A percentile compares a stretch with the other conserved stretches of the same genome.
These are phyloP conservation scores for Callimorpha dominula DNA, from an alignment of 2,888 invertebrate genomes.

Conservation along the genomic window DNA sequence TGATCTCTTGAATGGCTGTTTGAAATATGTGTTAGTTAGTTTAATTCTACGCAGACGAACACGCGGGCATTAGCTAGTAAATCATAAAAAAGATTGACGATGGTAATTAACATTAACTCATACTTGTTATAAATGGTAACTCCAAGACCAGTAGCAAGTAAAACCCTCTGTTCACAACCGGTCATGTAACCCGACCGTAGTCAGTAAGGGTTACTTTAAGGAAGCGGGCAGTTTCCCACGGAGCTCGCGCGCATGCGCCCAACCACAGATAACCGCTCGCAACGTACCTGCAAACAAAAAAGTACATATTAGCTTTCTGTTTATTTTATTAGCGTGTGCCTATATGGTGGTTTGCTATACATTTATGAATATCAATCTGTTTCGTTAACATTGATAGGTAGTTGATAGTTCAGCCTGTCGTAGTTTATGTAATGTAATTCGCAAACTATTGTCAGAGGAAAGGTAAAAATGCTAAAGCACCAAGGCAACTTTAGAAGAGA, in stretches of 20 bases:
- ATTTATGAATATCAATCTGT: not conserved
- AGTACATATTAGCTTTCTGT: slow-evolving; percentile 34
- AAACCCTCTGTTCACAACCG: slow-evolving; percentile 38
- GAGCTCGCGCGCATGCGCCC: slow-evolving; percentile 54
- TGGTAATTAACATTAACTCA: not conserved
- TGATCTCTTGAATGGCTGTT: too few species aligned
- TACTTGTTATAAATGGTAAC: slow-evolving; percentile 12
- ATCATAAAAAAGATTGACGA: not conserved
- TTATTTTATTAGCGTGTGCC: slow-evolving; percentile 12
- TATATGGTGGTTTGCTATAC: not conserved
- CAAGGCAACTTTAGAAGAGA: not conserved
- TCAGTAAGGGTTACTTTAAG: slow-evolving; percentile 52
- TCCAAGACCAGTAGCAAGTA: slow-evolving; percentile 24
- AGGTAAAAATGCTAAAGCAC: not conserved
- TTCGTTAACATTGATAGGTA: not conserved
- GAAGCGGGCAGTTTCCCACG: slow-evolving; percentile 62
- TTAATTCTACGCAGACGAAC: too few species aligned
- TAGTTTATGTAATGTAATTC: not conserved
- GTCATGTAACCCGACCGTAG: slow-evolving; percentile 49
- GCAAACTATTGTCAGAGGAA: not conserved
- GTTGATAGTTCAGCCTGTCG: not conserved
- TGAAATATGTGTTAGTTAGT: too few species aligned
- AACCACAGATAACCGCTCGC: slow-evolving; percentile 35
- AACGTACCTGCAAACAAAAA: slow-evolving; percentile 56
- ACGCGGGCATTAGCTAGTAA: not conserved